phyloP scores from a whole-genome alignment of 2,888 invertebrate genomes.

The Neoaliturus tenellus region DNA sequence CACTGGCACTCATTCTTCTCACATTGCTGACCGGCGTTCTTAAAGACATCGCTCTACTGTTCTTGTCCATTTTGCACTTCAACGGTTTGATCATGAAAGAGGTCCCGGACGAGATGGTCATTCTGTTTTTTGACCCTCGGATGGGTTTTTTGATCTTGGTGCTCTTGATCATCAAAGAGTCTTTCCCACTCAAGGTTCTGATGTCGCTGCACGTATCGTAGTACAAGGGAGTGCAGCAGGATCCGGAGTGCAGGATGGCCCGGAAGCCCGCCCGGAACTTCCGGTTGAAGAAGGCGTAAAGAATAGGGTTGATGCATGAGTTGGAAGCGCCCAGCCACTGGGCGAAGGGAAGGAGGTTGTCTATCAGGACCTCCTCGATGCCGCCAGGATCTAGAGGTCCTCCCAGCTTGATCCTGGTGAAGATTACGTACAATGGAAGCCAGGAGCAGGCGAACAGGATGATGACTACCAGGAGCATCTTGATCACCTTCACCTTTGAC shows the following conservation, averaged over 20 bases:
- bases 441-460: slow-evolving; percentile 75
- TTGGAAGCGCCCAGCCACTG: slow-evolving; percentile 76
- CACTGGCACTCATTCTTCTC: slow-evolving; percentile 13
- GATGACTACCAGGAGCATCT: slow-evolving; percentile 76
- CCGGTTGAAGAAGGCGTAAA: slow-evolving; percentile 77
- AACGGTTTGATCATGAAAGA: slow-evolving; percentile 61
- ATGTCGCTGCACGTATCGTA: slow-evolving; percentile 64
- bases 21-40: slow-evolving; percentile 58
- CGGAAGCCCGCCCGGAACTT: slow-evolving; percentile 75
- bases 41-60: slow-evolving; percentile 62
- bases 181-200: slow-evolving; percentile 54
- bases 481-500: slow-evolving; percentile 67
- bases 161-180: slow-evolving; percentile 44
- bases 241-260: slow-evolving; percentile 72
- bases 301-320: slow-evolving; percentile 76
- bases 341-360: slow-evolving; percentile 72
- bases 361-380: slow-evolving; percentile 68
- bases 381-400: slow-evolving; percentile 66
- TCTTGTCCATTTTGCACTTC: slow-evolving; percentile 35
- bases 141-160: slow-evolving; percentile 53
- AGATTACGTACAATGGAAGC: slow-evolving; percentile 75
- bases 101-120: slow-evolving; percentile 62
- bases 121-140: slow-evolving; percentile 61
- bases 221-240: slow-evolving; percentile 69
- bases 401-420: slow-evolving; percentile 71